Conservation (phyloP, 2,797 vertebrate genomes). For the Pyrocephalus nanus region DNA sequence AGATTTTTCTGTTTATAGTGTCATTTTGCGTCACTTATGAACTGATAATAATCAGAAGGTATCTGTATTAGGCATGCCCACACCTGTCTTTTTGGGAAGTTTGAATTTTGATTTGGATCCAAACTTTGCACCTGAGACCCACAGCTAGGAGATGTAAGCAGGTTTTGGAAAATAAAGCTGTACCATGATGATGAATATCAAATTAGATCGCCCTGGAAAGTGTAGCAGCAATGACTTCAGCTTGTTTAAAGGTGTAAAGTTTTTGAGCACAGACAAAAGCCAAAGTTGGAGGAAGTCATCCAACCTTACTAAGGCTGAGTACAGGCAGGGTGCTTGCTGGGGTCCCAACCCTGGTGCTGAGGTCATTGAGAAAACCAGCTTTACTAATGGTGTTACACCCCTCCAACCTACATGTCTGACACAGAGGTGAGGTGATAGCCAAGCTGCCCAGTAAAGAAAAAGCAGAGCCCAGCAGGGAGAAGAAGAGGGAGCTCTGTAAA, state of each 20-base stretch:
- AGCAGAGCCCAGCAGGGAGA: neutral
- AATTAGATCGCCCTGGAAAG: neutral
- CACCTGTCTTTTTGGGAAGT: neutral
- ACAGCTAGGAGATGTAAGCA: neutral
- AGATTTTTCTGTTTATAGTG: neutral
- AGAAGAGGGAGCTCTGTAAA: neutral
- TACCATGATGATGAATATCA: neutral
- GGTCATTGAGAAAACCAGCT: neutral
- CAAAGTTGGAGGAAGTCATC: neutral
- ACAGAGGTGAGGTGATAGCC: neutral
- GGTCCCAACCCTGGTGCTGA: neutral
- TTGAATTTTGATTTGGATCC: neutral
- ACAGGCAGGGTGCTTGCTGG: neutral
- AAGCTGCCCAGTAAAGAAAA: neutral
- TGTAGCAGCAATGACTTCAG: neutral
- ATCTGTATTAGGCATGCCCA: neutral
- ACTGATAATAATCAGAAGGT: neutral
- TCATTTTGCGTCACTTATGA: neutral
- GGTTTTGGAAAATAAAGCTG: neutral
- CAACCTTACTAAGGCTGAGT: neutral
- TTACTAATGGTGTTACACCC: neutral
- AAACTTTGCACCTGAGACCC: neutral
- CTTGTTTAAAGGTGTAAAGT: neutral
- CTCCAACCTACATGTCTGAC: neutral
- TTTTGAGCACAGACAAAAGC: neutral